Evolutionary conservation across 2,113 vertebrate species (phyloP), one percentile per base, ranked within the genome.

Genomic region (Chlorodrepanis virens): DNA sequence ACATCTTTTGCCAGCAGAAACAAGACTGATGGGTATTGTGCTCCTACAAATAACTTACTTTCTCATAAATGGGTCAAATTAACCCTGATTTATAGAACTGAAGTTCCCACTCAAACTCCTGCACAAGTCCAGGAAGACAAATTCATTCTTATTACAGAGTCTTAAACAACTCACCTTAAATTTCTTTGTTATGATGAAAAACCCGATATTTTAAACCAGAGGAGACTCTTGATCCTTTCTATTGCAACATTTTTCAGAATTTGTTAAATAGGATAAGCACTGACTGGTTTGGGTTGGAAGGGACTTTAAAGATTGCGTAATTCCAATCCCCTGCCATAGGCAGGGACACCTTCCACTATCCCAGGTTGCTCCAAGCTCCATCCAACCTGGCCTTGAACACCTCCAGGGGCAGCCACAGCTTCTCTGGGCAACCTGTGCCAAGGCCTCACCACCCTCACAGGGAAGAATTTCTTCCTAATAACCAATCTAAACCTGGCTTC

Each of bases 301-400:
- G 9, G 31, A 77, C 19, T 2, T 61, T 42, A 63, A 49, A 56
- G 3, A 63, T 23, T 25, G 23, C 1, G 5, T 10, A 2, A 7
- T 49, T 90, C 42, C 56, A 54, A 25, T 0, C 0, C 7, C 4
- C 9, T 39, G 13, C 14, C 10, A 40, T 27, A 6, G 14, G 12
- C 35, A 90, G 22, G 31, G 31, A 50, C 40, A 49, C 0, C 0
- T 63, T 42, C 10, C 42, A 17, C 31, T 6, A 5, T 2, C 3
- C 35, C 64, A 70, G 27, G 22, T 1, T 35, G 10, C 14, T 83
- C 42, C 31, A 28, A 63, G 31, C 7, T 5, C 12, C 0, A 0
- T 77, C 22, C 40, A 83, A 3, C 15, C 35, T 24, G 27, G 22
- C 3, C 35, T 44, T 8, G 64, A 0, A 37, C 42, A 42, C 4